A percentile compares a stretch with the other conserved stretches of the same genome.
phyloP scores from a whole-genome alignment of 2,113 vertebrate genomes.

The Delphinapterus leucas region DNA sequence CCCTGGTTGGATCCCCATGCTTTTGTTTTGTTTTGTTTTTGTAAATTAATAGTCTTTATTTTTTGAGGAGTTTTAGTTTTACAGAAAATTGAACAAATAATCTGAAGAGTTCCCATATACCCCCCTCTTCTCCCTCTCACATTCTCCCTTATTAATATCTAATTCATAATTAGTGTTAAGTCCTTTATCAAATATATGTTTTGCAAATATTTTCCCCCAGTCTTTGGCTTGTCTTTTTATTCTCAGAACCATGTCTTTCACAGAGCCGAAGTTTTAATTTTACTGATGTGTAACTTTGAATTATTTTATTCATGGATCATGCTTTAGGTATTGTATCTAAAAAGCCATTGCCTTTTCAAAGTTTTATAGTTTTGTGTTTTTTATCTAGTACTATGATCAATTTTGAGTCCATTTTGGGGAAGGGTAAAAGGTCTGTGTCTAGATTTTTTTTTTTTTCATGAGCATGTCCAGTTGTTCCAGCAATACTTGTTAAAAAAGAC shows the following conservation, averaged over 20 bases:
- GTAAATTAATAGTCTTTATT: background rate
- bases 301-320: background rate
- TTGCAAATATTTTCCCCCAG: background rate
- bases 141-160: background rate
- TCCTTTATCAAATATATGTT: background rate
- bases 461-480: background rate
- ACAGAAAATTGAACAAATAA: background rate
- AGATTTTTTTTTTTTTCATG: background rate
- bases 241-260: background rate
- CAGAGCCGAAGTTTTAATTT: background rate
- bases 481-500: background rate
- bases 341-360: background rate
- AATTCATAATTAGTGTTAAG: background rate
- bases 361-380: background rate
- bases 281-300: background rate
- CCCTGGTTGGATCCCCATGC: accelerated
- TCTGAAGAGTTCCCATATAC: background rate
- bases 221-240: background rate
- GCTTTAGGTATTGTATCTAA: background rate
- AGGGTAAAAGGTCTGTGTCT: background rate
- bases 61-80: background rate
- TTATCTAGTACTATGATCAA: background rate
- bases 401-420: background rate
- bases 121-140: background rate
- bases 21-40: background rate